phyloP scores from a whole-genome alignment of 2,797 vertebrate genomes.

The Bucorvus abyssinicus region DNA sequence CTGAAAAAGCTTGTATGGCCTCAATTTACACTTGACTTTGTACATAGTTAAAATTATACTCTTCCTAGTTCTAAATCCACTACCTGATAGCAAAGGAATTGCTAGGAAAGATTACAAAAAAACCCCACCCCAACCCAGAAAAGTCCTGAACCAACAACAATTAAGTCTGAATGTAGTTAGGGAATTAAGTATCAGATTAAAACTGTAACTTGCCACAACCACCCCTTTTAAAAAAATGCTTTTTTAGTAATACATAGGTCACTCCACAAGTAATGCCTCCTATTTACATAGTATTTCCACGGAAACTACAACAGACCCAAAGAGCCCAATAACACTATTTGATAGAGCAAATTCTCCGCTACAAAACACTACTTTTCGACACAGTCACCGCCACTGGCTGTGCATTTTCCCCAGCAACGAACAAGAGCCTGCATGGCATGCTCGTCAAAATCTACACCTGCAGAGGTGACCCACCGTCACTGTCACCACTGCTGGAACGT shows the following conservation, averaged over 20 bases:
- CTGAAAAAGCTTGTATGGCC: not conserved
- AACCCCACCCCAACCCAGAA: not conserved
- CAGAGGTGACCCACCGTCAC: no score
- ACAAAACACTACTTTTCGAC: no score
- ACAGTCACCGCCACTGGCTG: no score
- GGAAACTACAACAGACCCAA: no score
- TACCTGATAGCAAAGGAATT: not conserved
- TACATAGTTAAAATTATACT: not conserved
- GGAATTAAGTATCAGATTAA: not conserved
- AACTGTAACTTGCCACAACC: not conserved
- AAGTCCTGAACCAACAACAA: not conserved
- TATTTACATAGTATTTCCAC: no score
- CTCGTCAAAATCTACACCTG: no score
- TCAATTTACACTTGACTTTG: not conserved
- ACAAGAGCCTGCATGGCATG: no score
- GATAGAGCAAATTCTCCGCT: no score
- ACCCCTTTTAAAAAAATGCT: not conserved
- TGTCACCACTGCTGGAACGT: no score
- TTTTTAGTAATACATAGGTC: not conserved
- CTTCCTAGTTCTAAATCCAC: not conserved
- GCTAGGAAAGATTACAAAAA: not conserved
- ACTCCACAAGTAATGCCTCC: no score
- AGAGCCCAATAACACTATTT: no score
- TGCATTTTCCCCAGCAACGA: no score
- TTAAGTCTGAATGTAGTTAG: not conserved